Conservation (phyloP, 2,113 vertebrate species). For the Otis tarda region DNA sequence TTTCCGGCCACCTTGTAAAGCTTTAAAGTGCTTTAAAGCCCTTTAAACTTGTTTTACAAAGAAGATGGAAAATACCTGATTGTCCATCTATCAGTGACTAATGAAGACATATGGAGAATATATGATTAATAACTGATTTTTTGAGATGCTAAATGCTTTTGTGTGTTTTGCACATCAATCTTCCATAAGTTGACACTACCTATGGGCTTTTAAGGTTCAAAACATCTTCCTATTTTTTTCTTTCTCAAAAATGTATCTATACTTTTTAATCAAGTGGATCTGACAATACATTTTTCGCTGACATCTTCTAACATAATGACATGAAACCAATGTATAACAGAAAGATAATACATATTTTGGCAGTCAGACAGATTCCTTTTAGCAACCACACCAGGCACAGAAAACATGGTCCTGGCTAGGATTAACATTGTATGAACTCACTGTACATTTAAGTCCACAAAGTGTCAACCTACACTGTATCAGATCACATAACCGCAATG, state of each 20-base stretch:
- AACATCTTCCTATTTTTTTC: neutral
- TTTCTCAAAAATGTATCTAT: neutral
- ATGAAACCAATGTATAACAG: neutral
- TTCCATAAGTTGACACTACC: neutral
- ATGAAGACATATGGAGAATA: neutral
- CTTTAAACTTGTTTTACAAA: neutral
- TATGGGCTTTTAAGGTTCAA: neutral
- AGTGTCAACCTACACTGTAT: neutral
- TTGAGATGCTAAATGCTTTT: neutral
- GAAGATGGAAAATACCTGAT: neutral
- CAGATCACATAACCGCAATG: neutral
- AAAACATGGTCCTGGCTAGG: neutral
- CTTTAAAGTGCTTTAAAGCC: neutral
- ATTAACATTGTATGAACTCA: neutral
- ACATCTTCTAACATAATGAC: neutral
- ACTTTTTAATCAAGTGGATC: neutral
- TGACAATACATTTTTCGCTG: neutral
- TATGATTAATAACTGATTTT: neutral
- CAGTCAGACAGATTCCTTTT: neutral
- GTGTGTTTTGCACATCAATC: neutral
- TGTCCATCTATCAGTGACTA: neutral
- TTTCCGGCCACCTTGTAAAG: neutral
- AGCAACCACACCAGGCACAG: neutral
- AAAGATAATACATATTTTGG: neutral
- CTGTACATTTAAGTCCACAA: neutral